Evolutionary conservation across 2,888 invertebrate species (phyloP), one percentile per base, ranked within the genome.

Genomic region (Epistrophe eligans): DNA sequence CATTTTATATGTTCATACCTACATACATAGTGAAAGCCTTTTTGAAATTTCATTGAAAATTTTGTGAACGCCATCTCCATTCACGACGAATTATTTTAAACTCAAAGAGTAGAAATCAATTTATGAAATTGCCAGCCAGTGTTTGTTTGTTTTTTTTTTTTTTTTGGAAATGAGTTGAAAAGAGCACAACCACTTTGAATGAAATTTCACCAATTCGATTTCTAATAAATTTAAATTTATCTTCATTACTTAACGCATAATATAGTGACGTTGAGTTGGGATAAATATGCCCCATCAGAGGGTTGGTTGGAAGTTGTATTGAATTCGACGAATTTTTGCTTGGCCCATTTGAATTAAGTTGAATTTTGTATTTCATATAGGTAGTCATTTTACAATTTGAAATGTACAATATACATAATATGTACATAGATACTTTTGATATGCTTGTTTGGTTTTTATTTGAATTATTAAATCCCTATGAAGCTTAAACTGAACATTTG

Each of bases 191-290:
- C 67, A 45, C 64, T 71, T 67, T 76, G 52, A 67, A 84, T 76
- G 48, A 40, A 19, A 67, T 57, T 84, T 77, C 55, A 73, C 35
- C 81, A 85, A 85, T 81, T 81, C 43, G 62, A 81, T 85, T 81
- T 62, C 72, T 77, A 85, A 81, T 77, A 81, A 60, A 77, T 73
- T 81, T 85, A 85, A 77, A 73, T 85, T 77, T 77, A 77, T 70
- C 67, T 81, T 81, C 77, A 85, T 85, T 81, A 73, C 81, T 81
- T 81, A 81, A 81, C 62, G 77, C 62, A 52, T 45, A 24, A 24
- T 24, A 24, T 1, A 24, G 24, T 15, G 55, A 8, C 11, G 24
- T 2, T 35, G 35, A 35, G 7, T 19, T 60, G 45, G 38, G 10
- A 38, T 38, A 62, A n/a, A 17, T n/a, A 32, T 5, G 32, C 6